Evolutionary conservation across 2,888 invertebrate species (phyloP), one percentile per base, ranked within the genome.

Genomic region (Dorcus hopei): DNA sequence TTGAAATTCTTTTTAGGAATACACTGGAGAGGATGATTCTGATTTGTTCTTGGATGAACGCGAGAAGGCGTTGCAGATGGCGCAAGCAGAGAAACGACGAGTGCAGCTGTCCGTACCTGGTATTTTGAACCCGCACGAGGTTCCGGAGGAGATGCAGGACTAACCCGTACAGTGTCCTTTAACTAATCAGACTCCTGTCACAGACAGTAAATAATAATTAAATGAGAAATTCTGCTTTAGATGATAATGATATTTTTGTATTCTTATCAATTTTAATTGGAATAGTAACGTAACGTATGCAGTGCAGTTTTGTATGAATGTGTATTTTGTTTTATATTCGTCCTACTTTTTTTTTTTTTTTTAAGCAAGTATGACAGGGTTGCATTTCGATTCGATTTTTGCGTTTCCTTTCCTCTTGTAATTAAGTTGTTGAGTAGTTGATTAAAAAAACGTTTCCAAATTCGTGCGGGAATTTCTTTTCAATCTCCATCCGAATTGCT

Each of bases 1-100:
- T 14, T 1, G 1, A 14, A 14, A 14, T 14, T 14, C 14, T 14
- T 14, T 14, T 14, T 14, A 98, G 97, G 99, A 99, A 82, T 97
- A 93, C 79, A 95, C 97, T 33, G 99, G 99, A 47, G 97, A 97
- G 79, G 98, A 99, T 77, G 96, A 98, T 80, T 90, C 93, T 61
- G 99, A 99, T 81, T 83, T 99, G 74, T 99, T 93, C 82, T 82
- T 99, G 74, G 99, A 99, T 77, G 99, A 99, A 79, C 88, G 98
- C 70, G 93, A 97, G 80, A 87, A 86, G 65, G 90, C 94, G 59
- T 85, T 99, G 65, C 88, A 90, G 67, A 83, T 87, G 72, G 97
- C 97, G 49, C 96, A 98, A 78, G 89, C 92, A 64, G 96, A 96
- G 73, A 98, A 98, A 81, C 86, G 95, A 75, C 87, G 90, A 78